Conservation (phyloP, 1,140 invertebrate species). For the Octopus sinensis region DNA sequence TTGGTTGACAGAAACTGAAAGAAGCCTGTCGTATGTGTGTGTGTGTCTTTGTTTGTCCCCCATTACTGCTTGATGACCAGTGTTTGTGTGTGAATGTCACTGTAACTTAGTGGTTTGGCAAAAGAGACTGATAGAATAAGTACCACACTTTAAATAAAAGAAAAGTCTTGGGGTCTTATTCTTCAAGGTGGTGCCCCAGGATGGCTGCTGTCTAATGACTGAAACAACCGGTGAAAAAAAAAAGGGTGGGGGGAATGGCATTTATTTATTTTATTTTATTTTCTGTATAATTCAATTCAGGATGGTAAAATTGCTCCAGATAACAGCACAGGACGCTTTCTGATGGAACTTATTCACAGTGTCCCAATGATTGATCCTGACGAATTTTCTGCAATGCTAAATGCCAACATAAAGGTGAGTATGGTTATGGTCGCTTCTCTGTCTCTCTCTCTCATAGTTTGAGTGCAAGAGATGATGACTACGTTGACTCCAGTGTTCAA, state of each 20-base stretch:
- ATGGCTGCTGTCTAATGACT: no score
- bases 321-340: slow-evolving; percentile 74
- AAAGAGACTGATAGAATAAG: no score
- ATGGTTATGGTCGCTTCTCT: not conserved
- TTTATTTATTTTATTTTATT: not conserved
- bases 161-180: no score
- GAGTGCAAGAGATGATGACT: not conserved
- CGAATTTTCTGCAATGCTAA: slow-evolving; percentile 92
- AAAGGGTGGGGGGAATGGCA: not conserved
- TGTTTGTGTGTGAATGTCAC: no score
- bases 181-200: no score
- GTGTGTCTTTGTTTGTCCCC: no score
- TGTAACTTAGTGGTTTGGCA: no score
- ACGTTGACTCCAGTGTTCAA: not conserved
- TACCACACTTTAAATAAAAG: no score
- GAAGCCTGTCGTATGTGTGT: no score
- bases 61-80: no score
- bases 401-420: slow-evolving; percentile 83
- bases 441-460: not conserved
- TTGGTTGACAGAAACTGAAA: no score
- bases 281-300: slow-evolving; percentile 63
- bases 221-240: not conserved
- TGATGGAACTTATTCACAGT: slow-evolving; percentile 84
- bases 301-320: slow-evolving; percentile 68
- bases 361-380: slow-evolving; percentile 84